These are phyloP conservation scores for Globia sparganii DNA, from an alignment of 2,888 invertebrate species.

Conservation along the genomic window DNA sequence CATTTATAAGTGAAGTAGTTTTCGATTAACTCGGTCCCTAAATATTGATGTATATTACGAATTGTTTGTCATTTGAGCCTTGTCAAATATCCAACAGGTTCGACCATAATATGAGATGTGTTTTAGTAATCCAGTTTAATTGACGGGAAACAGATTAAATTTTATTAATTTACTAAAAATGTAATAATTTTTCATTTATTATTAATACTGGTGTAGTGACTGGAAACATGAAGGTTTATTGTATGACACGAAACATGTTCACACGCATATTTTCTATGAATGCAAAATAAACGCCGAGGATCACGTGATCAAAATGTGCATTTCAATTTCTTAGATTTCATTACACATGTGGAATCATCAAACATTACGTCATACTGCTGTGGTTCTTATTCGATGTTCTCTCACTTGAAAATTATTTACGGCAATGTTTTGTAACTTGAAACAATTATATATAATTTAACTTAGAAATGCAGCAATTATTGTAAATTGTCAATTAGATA, in stretches of 20 bases:
- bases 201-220: conserved; percentile 35
- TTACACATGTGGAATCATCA: conserved; percentile 15
- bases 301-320: conserved; percentile 48
- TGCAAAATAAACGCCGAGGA: conserved; percentile 44
- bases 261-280: conserved; percentile 28
- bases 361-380: conserved; percentile 27
- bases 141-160: conserved; percentile 38
- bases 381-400: conserved; percentile 13
- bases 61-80: conserved; percentile 46
- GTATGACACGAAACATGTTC: conserved; percentile 12
- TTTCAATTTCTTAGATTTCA: conserved; percentile 18
- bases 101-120: conserved; percentile 35
- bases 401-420: conserved; percentile 37
- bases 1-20: conserved; percentile 61
- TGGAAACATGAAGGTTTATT: conserved; percentile 24
- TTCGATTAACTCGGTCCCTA: conserved; percentile 62
- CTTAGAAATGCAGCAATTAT: conserved; percentile 41
- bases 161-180: conserved; percentile 22
- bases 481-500: conserved; percentile 29
- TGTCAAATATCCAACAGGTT: conserved; percentile 44
- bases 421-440: conserved; percentile 22
- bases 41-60: conserved; percentile 58
- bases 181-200: conserved; percentile 22
- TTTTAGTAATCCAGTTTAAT: conserved; percentile 42
- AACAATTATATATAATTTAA: conserved; percentile 29